Base-by-base conservation (phyloP, 1,140 invertebrate species). In the Drosophila watanabei region DNA sequence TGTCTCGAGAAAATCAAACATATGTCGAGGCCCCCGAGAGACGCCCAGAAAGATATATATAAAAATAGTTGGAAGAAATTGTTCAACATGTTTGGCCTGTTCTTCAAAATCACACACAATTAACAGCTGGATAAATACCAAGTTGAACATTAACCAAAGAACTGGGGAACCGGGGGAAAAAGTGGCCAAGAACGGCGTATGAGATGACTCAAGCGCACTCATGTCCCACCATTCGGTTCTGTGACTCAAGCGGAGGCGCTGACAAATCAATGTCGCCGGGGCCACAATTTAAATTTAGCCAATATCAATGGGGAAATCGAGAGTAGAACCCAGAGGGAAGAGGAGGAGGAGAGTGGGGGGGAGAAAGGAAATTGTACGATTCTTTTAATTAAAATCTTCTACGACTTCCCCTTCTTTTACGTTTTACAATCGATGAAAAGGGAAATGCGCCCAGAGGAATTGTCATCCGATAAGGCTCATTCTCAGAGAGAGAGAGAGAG, bases 71-170 rank as follows among this genome's bases (percentile, higher is more conserved):
- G 76, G 56, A 60, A 51, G 46, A 73, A 43, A 61, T 51, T 73
- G 68, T 72, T 73, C 65, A 72, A 49, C 65, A 71, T 72, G 70
- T 72, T 71, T 72, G 70, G 70, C 54, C 37, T 73, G 70, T 72
- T 61, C 68, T 51, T 73, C 69, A 72, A 73, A 54, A 61, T 79
- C 76, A 57, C 64, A 49, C 73, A 89, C 85, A 88, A 89, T 88
- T 90, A 89, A 89, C 86, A 88, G 85, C 85, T 88, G 85, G 72
- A 89, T 89, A 85, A 89, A 88, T 90, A 88, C 54, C 45, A 37
- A 49, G 64, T 20, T 57, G 54, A 54, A 54, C 66, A 70, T 52
- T 63, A 57, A 63, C 61, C 59, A 45, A 39, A 51, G 28, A 28
- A 24, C 35, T 5, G 24, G 28, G 32, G 73, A 56, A 57, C 8